phyloP scores from a whole-genome alignment of 2,888 invertebrate species.

The Xiphydria camelus region DNA sequence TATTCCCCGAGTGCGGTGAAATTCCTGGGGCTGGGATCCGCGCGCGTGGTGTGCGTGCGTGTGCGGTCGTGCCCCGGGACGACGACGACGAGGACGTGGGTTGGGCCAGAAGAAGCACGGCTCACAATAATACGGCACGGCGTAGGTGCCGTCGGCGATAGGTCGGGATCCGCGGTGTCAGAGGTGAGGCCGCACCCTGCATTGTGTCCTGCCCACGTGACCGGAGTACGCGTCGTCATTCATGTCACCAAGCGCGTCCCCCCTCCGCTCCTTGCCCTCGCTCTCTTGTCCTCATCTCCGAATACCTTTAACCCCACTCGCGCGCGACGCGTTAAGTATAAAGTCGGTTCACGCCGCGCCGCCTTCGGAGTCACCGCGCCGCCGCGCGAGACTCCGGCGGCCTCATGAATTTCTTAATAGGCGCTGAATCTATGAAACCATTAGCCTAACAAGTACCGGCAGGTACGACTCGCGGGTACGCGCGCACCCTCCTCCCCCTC shows the following conservation, averaged over 20 bases:
- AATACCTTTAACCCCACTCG: too few species aligned
- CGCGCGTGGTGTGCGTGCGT: constrained; percentile 32
- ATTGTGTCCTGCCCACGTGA: constrained; percentile 56
- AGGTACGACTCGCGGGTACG: constrained; percentile 24
- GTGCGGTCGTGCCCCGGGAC: constrained; percentile 39
- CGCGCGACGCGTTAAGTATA: too few species aligned
- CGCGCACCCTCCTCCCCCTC: constrained; percentile 12
- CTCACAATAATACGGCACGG: constrained; percentile 9
- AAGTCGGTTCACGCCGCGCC: constrained; percentile 11
- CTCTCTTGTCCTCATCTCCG: constrained; percentile 5
- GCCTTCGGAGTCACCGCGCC: constrained; percentile 13
- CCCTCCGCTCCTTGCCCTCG: constrained; percentile 18
- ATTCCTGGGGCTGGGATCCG: constrained; percentile 42
- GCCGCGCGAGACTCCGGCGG: not conserved
- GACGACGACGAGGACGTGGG: constrained; percentile 46
- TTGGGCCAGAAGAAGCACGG: constrained; percentile 37
- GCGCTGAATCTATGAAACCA: constrained; percentile 33
- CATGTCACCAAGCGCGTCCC: constrained; percentile 40
- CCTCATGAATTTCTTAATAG: constrained; percentile 38
- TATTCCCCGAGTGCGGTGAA: constrained; percentile 42
- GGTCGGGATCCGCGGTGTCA: constrained; percentile 53
- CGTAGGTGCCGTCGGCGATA: constrained; percentile 25
- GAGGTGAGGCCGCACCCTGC: constrained; percentile 56
- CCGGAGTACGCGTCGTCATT: constrained; percentile 46
- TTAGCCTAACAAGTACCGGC: constrained; percentile 25